Conservation (phyloP, 1,140 invertebrate genomes). For the Hormaphis cornu region DNA sequence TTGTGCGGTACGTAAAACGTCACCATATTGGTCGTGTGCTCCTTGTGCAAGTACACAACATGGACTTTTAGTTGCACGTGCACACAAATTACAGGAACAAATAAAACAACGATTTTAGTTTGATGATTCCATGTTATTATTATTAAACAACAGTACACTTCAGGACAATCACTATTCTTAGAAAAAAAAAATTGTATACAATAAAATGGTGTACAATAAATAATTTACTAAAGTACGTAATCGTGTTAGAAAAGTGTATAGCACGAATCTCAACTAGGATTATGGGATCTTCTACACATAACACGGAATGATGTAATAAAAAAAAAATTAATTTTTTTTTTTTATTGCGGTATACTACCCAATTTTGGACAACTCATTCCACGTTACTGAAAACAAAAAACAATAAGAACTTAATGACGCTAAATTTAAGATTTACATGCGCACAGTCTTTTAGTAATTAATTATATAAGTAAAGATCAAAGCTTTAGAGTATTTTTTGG, state of each 20-base stretch:
- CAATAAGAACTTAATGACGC: conserved; percentile 7
- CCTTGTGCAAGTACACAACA: too few relatives aligned
- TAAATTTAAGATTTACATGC: not conserved
- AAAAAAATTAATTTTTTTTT: not conserved
- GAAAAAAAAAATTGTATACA: conserved; percentile 16
- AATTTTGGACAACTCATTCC: conserved; percentile 29
- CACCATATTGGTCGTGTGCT: too few relatives aligned
- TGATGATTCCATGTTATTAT: conserved; percentile 3
- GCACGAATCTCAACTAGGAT: not conserved
- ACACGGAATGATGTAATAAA: conserved; percentile 13
- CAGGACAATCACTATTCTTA: not conserved
- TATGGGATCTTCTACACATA: conserved; percentile 24
- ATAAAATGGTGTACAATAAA: not conserved
- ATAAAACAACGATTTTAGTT: not conserved
- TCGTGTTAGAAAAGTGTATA: conserved; percentile 5
- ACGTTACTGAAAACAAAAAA: conserved; percentile 31
- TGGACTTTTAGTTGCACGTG: too few relatives aligned
- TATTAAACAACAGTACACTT: not conserved
- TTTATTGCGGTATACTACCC: conserved; percentile 5
- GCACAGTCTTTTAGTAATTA: not conserved
- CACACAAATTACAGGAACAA: not conserved
- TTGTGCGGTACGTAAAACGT: too few relatives aligned
- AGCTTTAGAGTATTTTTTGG: not conserved
- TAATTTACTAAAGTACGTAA: not conserved
- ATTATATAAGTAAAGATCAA: not conserved